Conservation (phyloP, 2,888 invertebrate genomes). For the Megalurothrips usitatus region DNA sequence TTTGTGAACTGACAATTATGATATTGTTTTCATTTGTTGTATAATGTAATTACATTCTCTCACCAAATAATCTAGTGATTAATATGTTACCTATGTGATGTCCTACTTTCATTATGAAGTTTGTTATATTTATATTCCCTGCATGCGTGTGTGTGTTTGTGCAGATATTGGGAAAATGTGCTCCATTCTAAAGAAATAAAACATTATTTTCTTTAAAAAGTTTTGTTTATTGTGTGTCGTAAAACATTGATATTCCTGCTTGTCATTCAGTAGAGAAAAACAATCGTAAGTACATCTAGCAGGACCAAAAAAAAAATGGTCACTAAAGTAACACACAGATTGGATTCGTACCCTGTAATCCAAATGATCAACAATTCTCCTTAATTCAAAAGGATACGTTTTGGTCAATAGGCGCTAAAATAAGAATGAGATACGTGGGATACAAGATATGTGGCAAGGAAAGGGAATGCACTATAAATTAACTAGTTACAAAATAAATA, state of each 20-base stretch:
- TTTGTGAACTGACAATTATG: background rate
- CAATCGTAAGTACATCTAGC: background rate
- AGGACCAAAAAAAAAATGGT: background rate
- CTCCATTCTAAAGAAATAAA: background rate
- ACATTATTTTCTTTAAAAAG: background rate
- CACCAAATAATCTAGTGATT: constrained; percentile 12
- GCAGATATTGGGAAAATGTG: too few species aligned
- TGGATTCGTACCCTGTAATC: too few species aligned
- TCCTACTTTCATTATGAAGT: background rate
- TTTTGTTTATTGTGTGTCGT: background rate
- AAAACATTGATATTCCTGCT: background rate
- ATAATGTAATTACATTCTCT: constrained; percentile 9
- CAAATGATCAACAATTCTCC: too few species aligned
- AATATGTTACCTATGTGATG: constrained; percentile 3
- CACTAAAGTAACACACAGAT: background rate
- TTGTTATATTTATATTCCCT: background rate
- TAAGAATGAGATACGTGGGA: background rate
- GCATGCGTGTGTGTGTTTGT: too few species aligned
- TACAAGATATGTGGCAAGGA: background rate
- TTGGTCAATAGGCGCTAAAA: too few species aligned
- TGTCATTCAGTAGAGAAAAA: background rate
- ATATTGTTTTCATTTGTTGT: background rate
- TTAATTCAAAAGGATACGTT: too few species aligned
- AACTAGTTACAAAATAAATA: constrained; percentile 7
- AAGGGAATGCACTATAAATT: background rate